These are phyloP conservation scores for Panulirus ornatus DNA, from an alignment of 1,140 invertebrate genomes.

Conservation along the genomic window DNA sequence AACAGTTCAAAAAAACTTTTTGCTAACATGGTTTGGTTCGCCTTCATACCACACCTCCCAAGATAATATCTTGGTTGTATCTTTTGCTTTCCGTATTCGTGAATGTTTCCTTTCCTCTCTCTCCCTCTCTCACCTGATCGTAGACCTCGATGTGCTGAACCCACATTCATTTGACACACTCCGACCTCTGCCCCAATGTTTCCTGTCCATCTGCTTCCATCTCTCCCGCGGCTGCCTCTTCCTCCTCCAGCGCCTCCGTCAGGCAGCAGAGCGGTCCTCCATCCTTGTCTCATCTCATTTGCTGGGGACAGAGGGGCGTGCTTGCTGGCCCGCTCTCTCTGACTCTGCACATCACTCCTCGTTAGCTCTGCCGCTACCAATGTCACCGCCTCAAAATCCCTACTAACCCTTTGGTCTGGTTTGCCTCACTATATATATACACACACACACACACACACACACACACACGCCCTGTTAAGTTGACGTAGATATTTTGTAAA, in stretches of 20 bases:
- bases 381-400: neutral
- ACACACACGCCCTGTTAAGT: conserved; percentile 16
- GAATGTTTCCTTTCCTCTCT: too few species aligned
- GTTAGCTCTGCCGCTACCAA: neutral
- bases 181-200: too few species aligned
- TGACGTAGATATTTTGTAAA: neutral
- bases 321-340: neutral
- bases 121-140: neutral
- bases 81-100: too few species aligned
- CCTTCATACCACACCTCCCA: too few species aligned
- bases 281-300: conserved; percentile 11
- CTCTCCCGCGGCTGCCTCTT: neutral
- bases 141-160: neutral
- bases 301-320: conserved; percentile 1
- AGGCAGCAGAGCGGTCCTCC: neutral
- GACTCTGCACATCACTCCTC: neutral
- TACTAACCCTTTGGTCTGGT: neutral
- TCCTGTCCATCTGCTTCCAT: neutral
- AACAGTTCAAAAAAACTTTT: too few species aligned
- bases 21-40: too few species aligned
- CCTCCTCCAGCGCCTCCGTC: neutral
- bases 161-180: neutral
- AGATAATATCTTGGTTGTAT: too few species aligned
- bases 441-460: neutral
- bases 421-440: neutral